These are phyloP conservation scores for Lasioglossum villosulum DNA, from an alignment of 2,888 invertebrate genomes.

Conservation along the genomic window DNA sequence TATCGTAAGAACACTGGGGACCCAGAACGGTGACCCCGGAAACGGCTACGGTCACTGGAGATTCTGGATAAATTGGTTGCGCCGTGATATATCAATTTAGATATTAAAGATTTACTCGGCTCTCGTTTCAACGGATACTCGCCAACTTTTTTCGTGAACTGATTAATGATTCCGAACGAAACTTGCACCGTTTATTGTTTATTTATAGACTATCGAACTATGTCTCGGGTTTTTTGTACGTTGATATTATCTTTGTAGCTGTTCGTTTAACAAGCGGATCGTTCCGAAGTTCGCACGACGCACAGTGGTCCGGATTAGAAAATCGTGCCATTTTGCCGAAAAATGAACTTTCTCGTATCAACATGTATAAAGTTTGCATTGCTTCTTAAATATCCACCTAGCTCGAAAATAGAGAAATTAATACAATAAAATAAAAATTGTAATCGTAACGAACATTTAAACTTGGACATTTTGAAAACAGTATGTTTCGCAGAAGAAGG, in stretches of 20 bases:
- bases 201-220: neutral
- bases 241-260: neutral
- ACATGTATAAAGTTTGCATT: too few relatives aligned
- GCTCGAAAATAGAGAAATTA: too few relatives aligned
- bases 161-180: neutral
- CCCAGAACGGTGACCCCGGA: conserved; percentile 7
- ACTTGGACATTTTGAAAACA: too few relatives aligned
- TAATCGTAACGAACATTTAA: too few relatives aligned
- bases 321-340: too few relatives aligned
- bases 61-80: neutral
- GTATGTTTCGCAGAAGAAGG: too few relatives aligned
- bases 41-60: neutral
- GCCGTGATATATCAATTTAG: conserved; percentile 5
- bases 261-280: neutral
- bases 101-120: conserved; percentile 4
- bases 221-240: neutral
- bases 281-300: neutral
- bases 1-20: conserved; percentile 42
- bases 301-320: too few relatives aligned
- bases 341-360: too few relatives aligned
- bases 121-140: neutral
- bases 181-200: neutral
- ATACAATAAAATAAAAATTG: too few relatives aligned
- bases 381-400: too few relatives aligned
- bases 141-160: neutral